Conservation (phyloP, 2,797 vertebrate species). For the Mormyrops attenuatus region DNA sequence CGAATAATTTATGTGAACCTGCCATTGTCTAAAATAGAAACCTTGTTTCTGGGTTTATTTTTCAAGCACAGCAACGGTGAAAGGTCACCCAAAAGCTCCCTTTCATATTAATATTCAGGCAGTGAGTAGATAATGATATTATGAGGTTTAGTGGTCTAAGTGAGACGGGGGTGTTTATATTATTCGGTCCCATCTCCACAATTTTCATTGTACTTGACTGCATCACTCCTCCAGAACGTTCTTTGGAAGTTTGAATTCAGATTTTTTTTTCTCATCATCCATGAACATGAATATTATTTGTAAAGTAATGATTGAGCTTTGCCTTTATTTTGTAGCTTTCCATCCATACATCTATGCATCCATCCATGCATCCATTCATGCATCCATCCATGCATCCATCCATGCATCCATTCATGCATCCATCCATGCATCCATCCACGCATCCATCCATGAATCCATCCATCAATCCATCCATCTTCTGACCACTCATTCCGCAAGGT, state of each 20-base stretch:
- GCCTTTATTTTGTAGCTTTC: background rate
- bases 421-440: too few relatives aligned
- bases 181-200: background rate
- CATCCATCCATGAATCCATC: too few relatives aligned
- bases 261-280: background rate
- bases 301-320: background rate
- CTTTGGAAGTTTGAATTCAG: background rate
- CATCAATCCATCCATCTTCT: background rate
- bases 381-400: too few relatives aligned
- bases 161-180: background rate
- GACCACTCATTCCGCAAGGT: background rate
- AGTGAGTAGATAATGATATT: background rate
- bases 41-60: background rate
- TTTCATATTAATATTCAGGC: background rate
- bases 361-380: too few relatives aligned
- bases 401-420: too few relatives aligned
- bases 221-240: background rate
- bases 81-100: background rate
- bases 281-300: background rate
- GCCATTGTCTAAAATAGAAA: background rate
- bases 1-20: background rate
- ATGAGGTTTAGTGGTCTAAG: background rate
- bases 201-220: background rate
- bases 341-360: background rate
- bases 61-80: background rate